Percentiles rank a stretch among this genome's conserved stretches.
phyloP scores from a whole-genome alignment of 1,140 invertebrate species.

The Scaptodrosophila lebanonensis region DNA sequence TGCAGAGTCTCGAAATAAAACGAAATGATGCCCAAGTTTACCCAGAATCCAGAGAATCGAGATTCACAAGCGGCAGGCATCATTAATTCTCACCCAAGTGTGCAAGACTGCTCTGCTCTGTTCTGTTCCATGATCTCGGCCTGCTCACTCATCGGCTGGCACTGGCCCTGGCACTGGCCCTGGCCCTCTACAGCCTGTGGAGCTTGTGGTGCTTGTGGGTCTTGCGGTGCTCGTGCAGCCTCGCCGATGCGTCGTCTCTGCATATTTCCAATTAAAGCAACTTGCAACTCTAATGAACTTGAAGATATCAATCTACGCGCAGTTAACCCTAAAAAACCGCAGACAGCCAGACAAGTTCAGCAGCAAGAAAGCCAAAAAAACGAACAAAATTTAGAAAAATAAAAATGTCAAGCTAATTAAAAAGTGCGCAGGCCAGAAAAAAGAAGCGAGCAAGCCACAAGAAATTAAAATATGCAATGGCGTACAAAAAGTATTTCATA shows the following conservation, averaged over 20 bases:
- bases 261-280: slow-evolving; percentile 73
- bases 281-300: slow-evolving; percentile 75
- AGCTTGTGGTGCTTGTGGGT: too few relatives aligned
- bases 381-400: slow-evolving; percentile 25
- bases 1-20: slow-evolving; percentile 11
- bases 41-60: slow-evolving; percentile 46
- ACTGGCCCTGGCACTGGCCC: not conserved
- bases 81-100: slow-evolving; percentile 76
- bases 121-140: slow-evolving; percentile 1
- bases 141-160: slow-evolving; percentile 3
- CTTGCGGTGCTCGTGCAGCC: not conserved
- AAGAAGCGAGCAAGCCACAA: slow-evolving; percentile 15
- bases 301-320: slow-evolving; percentile 76
- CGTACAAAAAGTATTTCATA: not conserved
- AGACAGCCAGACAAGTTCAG: slow-evolving; percentile 3
- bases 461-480: not conserved
- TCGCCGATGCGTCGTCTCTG: too few relatives aligned
- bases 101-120: slow-evolving; percentile 27
- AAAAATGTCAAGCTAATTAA: slow-evolving; percentile 71
- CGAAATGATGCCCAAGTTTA: slow-evolving; percentile 59
- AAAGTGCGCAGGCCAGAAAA: slow-evolving; percentile 1
- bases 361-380: slow-evolving; percentile 8
- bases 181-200: not conserved
- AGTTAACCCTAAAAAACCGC: slow-evolving; percentile 58
- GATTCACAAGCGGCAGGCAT: slow-evolving; percentile 45